Evolutionary conservation across 2,113 vertebrate species (phyloP).

Genomic region (Oreotragus oreotragus): DNA sequence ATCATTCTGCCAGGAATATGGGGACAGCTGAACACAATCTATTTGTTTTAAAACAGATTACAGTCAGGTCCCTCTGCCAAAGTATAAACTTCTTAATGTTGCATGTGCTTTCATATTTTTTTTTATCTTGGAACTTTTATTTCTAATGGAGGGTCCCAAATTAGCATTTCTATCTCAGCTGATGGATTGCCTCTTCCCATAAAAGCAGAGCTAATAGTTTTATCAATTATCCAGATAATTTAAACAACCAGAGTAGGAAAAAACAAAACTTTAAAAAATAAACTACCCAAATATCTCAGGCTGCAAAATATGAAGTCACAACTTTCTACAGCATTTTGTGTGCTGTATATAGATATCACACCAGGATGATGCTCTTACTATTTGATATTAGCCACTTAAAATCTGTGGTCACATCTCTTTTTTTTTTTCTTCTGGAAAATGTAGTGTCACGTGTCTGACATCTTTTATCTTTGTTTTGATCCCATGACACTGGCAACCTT

Average conservation of each 20-base stretch:
- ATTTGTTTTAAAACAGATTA: conserved; percentile 89
- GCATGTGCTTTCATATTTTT: conserved; percentile 70
- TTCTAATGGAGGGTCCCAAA: conserved; percentile 24
- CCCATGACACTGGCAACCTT: background rate
- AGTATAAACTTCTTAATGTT: conserved; percentile 72
- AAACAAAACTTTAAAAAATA: background rate
- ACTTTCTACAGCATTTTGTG: background rate
- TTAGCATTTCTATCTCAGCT: background rate
- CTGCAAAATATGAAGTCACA: background rate
- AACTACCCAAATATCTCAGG: background rate
- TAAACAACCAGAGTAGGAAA: background rate
- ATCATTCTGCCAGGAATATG: conserved; percentile 82
- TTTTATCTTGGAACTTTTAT: conserved; percentile 60
- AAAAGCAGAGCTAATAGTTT: conserved; percentile 21
- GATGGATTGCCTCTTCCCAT: background rate
- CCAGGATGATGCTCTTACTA: background rate
- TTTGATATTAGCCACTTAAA: background rate
- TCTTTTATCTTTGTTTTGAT: conserved; percentile 10
- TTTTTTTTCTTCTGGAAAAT: background rate
- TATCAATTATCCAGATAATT: conserved; percentile 23
- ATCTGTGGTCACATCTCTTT: background rate
- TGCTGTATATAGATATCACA: background rate
- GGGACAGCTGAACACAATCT: conserved; percentile 87
- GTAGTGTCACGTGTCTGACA: background rate
- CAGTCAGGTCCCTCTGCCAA: conserved; percentile 77